These are phyloP conservation scores for Paraplagusia blochii DNA, from an alignment of 2,113 vertebrate genomes.

Conservation along the genomic window DNA sequence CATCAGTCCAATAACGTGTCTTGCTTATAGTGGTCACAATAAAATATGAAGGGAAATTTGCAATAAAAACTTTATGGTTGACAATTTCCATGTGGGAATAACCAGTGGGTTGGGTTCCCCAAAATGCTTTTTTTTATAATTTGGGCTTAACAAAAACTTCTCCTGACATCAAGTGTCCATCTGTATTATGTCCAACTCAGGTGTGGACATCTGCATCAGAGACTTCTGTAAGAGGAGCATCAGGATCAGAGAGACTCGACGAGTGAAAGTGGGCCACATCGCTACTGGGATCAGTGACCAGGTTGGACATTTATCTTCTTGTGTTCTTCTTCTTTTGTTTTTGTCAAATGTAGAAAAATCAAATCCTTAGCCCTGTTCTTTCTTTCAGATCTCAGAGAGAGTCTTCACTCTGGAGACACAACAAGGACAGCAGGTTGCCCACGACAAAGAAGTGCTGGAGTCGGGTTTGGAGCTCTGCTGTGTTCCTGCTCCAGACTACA, in stretches of 20 bases:
- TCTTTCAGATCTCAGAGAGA: slow-evolving; percentile 83
- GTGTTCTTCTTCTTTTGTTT: background rate
- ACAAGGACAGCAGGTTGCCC: slow-evolving; percentile 78
- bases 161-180: background rate
- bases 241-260: slow-evolving; percentile 87
- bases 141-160: too few relatives aligned
- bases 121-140: too few relatives aligned
- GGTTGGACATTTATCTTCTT: slow-evolving; percentile 71
- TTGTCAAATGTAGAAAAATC: background rate
- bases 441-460: slow-evolving; percentile 85
- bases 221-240: slow-evolving; percentile 83
- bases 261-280: slow-evolving; percentile 89
- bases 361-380: background rate
- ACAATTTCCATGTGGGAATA: too few relatives aligned
- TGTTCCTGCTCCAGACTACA: slow-evolving; percentile 84
- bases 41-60: too few relatives aligned
- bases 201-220: slow-evolving; percentile 88
- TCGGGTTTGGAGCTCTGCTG: slow-evolving; percentile 86
- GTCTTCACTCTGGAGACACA: slow-evolving; percentile 88
- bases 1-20: too few relatives aligned
- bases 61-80: too few relatives aligned
- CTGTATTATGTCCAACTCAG: slow-evolving; percentile 63
- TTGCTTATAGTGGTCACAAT: too few relatives aligned
- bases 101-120: too few relatives aligned
- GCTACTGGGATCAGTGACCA: slow-evolving; percentile 96